Conservation (phyloP, 2,797 vertebrate genomes). For the Galaxias olidus region DNA sequence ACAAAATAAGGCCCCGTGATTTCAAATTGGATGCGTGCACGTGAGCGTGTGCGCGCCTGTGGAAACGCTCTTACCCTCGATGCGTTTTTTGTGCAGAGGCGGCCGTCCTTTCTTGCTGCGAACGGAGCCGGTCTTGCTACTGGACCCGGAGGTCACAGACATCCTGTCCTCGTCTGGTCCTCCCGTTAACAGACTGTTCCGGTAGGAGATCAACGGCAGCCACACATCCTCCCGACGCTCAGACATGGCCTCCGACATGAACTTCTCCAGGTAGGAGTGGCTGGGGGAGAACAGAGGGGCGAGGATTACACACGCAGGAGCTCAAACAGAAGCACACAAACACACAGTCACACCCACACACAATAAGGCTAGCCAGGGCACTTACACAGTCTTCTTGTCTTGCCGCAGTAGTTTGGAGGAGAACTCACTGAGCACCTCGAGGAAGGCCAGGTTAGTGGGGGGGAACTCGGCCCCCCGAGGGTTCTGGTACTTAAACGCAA, state of each 20-base stretch:
- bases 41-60: not conserved
- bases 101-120: conserved; percentile 97
- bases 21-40: not conserved
- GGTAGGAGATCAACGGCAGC: conserved; percentile 97
- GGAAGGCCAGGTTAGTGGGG: conserved; percentile 94
- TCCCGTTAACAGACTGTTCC: conserved; percentile 95
- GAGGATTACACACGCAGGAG: not conserved
- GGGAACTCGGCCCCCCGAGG: conserved; percentile 94
- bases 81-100: conserved; percentile 91
- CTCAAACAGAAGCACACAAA: not conserved
- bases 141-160: conserved; percentile 93
- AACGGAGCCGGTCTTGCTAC: conserved; percentile 92
- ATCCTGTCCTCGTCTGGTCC: conserved; percentile 92
- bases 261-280: conserved; percentile 97
- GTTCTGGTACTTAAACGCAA: conserved; percentile 98
- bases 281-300: conserved; percentile 62
- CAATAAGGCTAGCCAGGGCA: conserved; percentile 13
- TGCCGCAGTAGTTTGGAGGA: conserved; percentile 97
- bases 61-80: conserved; percentile 70
- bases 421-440: conserved; percentile 97
- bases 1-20: not conserved
- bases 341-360: not conserved
- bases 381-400: conserved; percentile 99
- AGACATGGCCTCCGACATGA: conserved; percentile 97
- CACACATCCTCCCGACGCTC: conserved; percentile 97